These are phyloP conservation scores for Dicrostonyx torquatus DNA, from an alignment of 2,797 vertebrate species.

Conservation along the genomic window DNA sequence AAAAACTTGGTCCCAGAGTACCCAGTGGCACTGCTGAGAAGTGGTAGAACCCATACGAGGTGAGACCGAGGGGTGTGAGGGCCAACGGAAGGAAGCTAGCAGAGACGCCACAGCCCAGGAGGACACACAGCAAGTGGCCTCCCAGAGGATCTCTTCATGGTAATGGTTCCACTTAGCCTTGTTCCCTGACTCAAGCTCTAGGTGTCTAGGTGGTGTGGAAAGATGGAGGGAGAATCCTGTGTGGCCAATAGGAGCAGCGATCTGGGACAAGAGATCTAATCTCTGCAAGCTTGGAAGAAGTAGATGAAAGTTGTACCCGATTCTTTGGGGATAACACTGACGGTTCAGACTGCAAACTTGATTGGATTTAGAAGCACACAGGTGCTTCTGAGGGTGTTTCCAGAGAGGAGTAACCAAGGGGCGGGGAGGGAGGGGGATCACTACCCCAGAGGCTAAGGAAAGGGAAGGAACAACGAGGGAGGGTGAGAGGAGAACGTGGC, in stretches of 20 bases:
- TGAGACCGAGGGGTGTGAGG: accelerated
- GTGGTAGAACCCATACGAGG: background rate
- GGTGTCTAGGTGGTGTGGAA: background rate
- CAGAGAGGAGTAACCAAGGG: background rate
- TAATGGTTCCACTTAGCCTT: background rate
- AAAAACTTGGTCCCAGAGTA: background rate
- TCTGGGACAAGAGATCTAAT: background rate
- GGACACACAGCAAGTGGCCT: background rate
- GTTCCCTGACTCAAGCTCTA: background rate
- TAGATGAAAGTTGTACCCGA: background rate
- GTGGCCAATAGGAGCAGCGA: too few species aligned
- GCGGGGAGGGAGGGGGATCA: accelerated
- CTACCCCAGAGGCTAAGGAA: background rate
- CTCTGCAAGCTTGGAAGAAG: background rate
- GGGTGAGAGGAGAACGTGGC: background rate
- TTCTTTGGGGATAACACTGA: background rate
- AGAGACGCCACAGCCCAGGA: background rate
- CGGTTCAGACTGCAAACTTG: background rate
- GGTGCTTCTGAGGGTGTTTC: background rate
- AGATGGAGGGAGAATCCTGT: background rate
- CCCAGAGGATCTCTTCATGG: background rate
- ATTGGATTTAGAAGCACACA: background rate
- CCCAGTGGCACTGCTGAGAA: background rate
- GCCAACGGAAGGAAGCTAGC: background rate
- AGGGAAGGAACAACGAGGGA: background rate